Evolutionary conservation across 2,113 vertebrate species (phyloP), one percentile per base, ranked within the genome.

Genomic region (Globicephala melas): DNA sequence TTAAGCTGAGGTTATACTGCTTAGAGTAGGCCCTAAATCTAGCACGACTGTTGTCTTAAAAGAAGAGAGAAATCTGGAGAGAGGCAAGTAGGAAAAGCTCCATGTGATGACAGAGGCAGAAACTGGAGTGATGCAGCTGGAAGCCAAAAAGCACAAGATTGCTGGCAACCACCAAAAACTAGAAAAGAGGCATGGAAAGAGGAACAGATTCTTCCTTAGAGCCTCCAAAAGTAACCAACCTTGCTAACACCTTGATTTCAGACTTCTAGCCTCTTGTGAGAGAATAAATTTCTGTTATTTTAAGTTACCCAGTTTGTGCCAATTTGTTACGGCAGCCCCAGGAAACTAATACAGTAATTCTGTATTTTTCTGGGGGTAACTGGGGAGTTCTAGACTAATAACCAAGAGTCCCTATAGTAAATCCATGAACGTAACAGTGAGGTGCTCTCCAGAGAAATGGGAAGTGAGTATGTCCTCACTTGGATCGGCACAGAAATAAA

Each of bases 71-170:
- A 74, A 80, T 58, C 8, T 44, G 28, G 50, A 92, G 20, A 84
- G 33, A 95, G 60, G 84, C 50, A 91, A 81, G 53, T 8, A 77
- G n/a, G 62, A 62, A 91, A 62, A 63, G 84, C 9, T 21, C 8
- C 36, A 60, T 28, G 21, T 60, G 47, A 86, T 5, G 3, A 86
- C 31, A 86, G 33, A 74, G n/a, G 41, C 79, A 97, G 36, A 92
- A 68, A 67, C 6, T 17, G 17, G 44, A 92, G 33, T 44, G 33
- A 71, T 31, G 33, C 3, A 70, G 23, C 25, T 53, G 18, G 21
- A 95, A 62, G 81, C 13, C 81, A 93, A 95, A 41, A 60, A 93
- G 65, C 68, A 96, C 33, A 94, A 88, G 62, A 90, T 4, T 87
- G 62, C 26, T 67, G 38, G 17, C 70, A 63, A 94, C 50, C 73